Percentiles rank a stretch among this genome's conserved stretches.
Conservation (phyloP, 2,888 invertebrate genomes). For the Drymonia ruficornis region DNA sequence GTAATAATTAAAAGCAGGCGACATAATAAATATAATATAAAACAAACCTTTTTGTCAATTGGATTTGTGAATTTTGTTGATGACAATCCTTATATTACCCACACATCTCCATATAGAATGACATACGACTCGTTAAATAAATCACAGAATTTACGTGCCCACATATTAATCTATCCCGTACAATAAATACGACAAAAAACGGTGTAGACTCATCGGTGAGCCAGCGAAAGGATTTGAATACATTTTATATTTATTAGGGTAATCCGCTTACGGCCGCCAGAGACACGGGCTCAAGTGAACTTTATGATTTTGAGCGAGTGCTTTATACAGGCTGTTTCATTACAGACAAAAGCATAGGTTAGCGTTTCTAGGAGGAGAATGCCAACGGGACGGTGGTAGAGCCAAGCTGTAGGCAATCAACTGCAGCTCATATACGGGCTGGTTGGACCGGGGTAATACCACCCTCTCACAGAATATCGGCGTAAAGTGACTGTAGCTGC, state of each 20-base stretch:
- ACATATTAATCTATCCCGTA: conserved; percentile 39
- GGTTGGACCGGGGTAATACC: too few species aligned
- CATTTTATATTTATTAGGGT: conserved; percentile 73
- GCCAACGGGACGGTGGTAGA: too few species aligned
- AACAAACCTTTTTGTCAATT: too few species aligned
- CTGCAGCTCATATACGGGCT: too few species aligned
- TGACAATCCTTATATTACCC: too few species aligned
- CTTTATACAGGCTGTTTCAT: conserved; percentile 44
- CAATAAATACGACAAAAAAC: conserved; percentile 46
- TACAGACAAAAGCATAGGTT: neutral
- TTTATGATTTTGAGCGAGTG: conserved; percentile 38
- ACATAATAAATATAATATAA: too few species aligned
- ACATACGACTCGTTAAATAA: conserved; percentile 28
- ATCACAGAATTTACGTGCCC: conserved; percentile 41
- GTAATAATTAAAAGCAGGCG: too few species aligned
- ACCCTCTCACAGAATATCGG: too few species aligned
- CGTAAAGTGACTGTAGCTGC: too few species aligned
- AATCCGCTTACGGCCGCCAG: conserved; percentile 65
- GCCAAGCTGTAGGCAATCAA: too few species aligned
- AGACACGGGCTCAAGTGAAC: conserved; percentile 46
- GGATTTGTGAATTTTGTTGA: too few species aligned
- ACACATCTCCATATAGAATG: conserved; percentile 7
- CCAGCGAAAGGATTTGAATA: conserved; percentile 57
- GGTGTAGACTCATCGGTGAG: conserved; percentile 37
- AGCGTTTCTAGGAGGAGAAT: too few species aligned